phyloP scores from a whole-genome alignment of 2,888 invertebrate genomes.

The Brachyptera putata region DNA sequence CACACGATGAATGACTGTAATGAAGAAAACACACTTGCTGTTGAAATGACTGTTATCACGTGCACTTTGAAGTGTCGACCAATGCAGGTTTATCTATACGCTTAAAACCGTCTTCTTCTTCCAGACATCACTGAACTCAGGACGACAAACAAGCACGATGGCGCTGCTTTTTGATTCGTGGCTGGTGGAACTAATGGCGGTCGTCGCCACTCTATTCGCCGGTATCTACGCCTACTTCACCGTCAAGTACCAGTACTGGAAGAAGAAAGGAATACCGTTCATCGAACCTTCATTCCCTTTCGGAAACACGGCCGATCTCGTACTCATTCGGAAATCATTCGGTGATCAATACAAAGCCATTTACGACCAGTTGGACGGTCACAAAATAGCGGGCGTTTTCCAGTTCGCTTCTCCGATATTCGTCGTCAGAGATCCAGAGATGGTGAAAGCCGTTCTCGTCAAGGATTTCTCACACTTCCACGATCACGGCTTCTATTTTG shows the following conservation, averaged over 20 bases:
- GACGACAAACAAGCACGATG: no score
- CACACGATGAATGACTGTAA: no score
- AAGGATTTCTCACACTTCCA: constrained; percentile 48
- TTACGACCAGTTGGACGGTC: constrained; percentile 44
- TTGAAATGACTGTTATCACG: no score
- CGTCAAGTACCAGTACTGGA: constrained; percentile 1
- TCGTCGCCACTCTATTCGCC: background rate
- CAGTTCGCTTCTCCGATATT: constrained; percentile 50
- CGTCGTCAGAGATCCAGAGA: constrained; percentile 49
- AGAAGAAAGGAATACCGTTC: background rate
- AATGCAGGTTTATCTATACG: no score
- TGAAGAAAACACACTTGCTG: no score
- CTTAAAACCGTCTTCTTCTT: no score
- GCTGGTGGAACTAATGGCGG: background rate
- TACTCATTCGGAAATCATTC: constrained; percentile 54
- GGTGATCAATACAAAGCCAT: constrained; percentile 57
- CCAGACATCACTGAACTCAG: no score
- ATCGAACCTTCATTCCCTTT: constrained; percentile 53
- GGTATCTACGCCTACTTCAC: background rate
- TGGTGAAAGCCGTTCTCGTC: constrained; percentile 45
- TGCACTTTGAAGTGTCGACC: no score
- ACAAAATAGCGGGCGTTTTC: constrained; percentile 18
- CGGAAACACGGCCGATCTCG: constrained; percentile 56
- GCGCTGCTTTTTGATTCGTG: background rate
- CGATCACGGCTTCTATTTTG: constrained; percentile 47